Percentiles rank a stretch among this genome's conserved stretches.
phyloP scores from a whole-genome alignment of 2,113 vertebrate genomes.

The Tinamus guttatus region DNA sequence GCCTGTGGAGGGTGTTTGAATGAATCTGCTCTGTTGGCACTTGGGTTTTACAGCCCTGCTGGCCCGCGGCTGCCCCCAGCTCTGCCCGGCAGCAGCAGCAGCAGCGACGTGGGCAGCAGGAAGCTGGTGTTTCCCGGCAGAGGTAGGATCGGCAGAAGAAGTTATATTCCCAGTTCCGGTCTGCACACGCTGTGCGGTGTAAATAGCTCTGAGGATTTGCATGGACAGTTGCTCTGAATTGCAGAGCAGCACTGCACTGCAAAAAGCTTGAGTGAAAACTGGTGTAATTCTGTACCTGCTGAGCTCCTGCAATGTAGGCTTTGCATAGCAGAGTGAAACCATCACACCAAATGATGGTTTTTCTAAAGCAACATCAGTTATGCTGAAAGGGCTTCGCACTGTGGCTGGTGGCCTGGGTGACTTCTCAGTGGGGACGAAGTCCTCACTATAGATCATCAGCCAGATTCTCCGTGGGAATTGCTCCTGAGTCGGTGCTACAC shows the following conservation, averaged over 20 bases:
- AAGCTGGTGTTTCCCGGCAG: not conserved
- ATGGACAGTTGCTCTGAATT: not conserved
- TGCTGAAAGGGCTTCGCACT: not conserved
- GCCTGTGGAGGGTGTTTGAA: not conserved
- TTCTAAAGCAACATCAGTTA: not conserved
- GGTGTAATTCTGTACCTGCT: not conserved
- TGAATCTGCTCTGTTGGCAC: not conserved
- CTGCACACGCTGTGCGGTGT: not conserved
- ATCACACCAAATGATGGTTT: not conserved
- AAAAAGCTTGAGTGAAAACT: not conserved
- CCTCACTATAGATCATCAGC: not conserved
- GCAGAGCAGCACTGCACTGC: not conserved
- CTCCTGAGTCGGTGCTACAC: not conserved
- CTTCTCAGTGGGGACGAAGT: slow-evolving; percentile 9
- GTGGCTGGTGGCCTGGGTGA: not conserved
- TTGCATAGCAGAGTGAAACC: not conserved
- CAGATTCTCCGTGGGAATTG: slow-evolving; percentile 7
- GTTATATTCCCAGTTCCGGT: not conserved
- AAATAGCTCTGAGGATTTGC: not conserved
- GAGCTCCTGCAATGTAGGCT: not conserved
- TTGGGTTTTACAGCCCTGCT: not conserved
- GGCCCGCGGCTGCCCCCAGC: not conserved
- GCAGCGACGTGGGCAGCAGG: not conserved
- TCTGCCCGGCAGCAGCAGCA: accelerated
- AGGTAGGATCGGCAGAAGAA: not conserved